phyloP scores from a whole-genome alignment of 2,888 invertebrate genomes.

The Chelonus formosanus region DNA sequence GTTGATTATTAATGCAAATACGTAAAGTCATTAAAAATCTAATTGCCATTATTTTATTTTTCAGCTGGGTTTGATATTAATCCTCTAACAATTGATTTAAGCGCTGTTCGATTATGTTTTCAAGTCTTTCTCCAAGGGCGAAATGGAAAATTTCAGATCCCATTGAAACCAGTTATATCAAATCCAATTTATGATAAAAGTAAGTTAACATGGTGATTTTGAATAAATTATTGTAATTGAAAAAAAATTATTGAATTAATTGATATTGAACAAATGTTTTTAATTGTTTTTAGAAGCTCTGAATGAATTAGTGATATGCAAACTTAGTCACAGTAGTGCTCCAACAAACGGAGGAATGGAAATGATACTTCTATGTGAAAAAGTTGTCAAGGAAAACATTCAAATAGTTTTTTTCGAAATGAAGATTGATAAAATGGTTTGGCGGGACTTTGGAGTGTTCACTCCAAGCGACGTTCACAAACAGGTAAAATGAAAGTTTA shows the following conservation, averaged over 20 bases:
- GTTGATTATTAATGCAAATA: not conserved
- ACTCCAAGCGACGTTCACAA: slow-evolving; percentile 66
- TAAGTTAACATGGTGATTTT: slow-evolving; percentile 9
- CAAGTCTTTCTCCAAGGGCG: slow-evolving; percentile 69
- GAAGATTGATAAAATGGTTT: slow-evolving; percentile 64
- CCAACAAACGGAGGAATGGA: slow-evolving; percentile 69
- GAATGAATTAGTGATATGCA: slow-evolving; percentile 69
- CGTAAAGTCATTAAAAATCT: no score
- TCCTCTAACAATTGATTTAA: slow-evolving; percentile 68
- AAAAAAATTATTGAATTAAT: not conserved
- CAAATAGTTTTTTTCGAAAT: slow-evolving; percentile 70
- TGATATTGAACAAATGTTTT: not conserved
- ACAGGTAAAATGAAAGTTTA: slow-evolving; percentile 65
- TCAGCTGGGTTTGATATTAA: slow-evolving; percentile 69
- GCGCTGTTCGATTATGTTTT: slow-evolving; percentile 70
- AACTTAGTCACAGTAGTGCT: slow-evolving; percentile 68
- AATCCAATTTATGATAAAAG: slow-evolving; percentile 71
- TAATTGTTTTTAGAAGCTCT: slow-evolving; percentile 65
- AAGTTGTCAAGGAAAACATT: slow-evolving; percentile 68
- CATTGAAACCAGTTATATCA: slow-evolving; percentile 69
- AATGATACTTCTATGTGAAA: slow-evolving; percentile 71
- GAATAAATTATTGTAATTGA: not conserved
- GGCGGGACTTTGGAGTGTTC: slow-evolving; percentile 69
- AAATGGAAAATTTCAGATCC: slow-evolving; percentile 66
- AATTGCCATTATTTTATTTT: slow-evolving; percentile 37